These are phyloP conservation scores for Mystacides longicornis DNA, from an alignment of 2,888 invertebrate species.

Conservation along the genomic window DNA sequence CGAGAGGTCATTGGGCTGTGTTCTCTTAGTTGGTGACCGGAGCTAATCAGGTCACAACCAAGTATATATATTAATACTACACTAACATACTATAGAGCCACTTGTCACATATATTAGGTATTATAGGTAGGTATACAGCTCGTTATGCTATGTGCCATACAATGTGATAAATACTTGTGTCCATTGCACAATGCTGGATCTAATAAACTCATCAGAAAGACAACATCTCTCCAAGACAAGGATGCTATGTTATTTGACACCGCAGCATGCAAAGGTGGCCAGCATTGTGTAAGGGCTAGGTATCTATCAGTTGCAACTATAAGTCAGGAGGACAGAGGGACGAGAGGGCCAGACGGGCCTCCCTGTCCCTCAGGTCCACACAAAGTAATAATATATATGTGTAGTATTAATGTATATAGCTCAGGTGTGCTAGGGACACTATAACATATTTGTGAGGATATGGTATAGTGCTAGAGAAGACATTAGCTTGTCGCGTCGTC, in stretches of 20 bases:
- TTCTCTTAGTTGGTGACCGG: slow-evolving; percentile 1
- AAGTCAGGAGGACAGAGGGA: background rate
- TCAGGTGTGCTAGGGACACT: background rate
- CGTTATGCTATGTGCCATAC: too few species aligned
- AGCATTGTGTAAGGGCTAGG: too few species aligned
- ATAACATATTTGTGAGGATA: too few species aligned
- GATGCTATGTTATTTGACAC: too few species aligned
- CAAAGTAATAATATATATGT: background rate
- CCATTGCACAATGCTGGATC: background rate
- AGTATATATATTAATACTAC: slow-evolving; percentile 1
- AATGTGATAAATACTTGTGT: too few species aligned
- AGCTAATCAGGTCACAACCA: background rate
- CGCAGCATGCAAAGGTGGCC: too few species aligned
- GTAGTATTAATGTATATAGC: slow-evolving; percentile 1
- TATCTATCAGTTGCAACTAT: too few species aligned
- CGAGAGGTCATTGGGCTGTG: background rate
- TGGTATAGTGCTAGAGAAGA: too few species aligned
- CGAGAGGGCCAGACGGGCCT: background rate
- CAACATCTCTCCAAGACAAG: too few species aligned
- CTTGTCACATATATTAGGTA: background rate
- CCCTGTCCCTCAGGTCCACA: background rate
- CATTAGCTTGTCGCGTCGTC: too few species aligned
- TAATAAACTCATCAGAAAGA: too few species aligned
- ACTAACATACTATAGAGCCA: background rate
- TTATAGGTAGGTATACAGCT: background rate